phyloP scores from a whole-genome alignment of 1,140 invertebrate species.

The Aphaenogaster rudis region DNA sequence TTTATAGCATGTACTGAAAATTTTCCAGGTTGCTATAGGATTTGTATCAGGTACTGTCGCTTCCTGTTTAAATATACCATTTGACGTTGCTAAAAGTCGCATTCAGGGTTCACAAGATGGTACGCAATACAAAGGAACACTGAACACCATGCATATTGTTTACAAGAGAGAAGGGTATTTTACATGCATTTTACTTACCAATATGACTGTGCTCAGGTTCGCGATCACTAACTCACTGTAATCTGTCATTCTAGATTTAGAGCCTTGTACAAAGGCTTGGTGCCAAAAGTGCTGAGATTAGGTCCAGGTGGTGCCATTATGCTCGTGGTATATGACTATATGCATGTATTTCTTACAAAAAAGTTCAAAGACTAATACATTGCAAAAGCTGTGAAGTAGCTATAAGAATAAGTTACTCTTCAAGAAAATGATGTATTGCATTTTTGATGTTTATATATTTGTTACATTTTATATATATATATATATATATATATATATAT shows the following conservation, averaged over 20 bases:
- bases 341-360: slow-evolving; percentile 85
- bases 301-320: slow-evolving; percentile 97
- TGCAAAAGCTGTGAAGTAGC: slow-evolving; percentile 30
- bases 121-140: slow-evolving; percentile 93
- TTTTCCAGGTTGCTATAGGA: slow-evolving; percentile 92
- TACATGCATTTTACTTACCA: slow-evolving; percentile 79
- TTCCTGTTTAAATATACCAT: slow-evolving; percentile 96
- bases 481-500: neutral
- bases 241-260: slow-evolving; percentile 88
- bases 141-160: slow-evolving; percentile 91
- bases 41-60: slow-evolving; percentile 94
- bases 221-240: slow-evolving; percentile 67
- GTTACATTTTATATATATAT: neutral
- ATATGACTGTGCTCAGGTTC: neutral
- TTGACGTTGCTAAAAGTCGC: slow-evolving; percentile 97
- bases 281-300: slow-evolving; percentile 96
- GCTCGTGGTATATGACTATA: slow-evolving; percentile 95
- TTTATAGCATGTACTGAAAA: slow-evolving; percentile 27
- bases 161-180: slow-evolving; percentile 95
- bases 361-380: slow-evolving; percentile 30
- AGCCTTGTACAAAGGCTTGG: slow-evolving; percentile 96
- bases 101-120: slow-evolving; percentile 96
- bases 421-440: neutral
- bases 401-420: slow-evolving; percentile 13
- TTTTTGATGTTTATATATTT: neutral